Base-by-base conservation (phyloP, 2,888 invertebrate species). In the Hemaris fuciformis region DNA sequence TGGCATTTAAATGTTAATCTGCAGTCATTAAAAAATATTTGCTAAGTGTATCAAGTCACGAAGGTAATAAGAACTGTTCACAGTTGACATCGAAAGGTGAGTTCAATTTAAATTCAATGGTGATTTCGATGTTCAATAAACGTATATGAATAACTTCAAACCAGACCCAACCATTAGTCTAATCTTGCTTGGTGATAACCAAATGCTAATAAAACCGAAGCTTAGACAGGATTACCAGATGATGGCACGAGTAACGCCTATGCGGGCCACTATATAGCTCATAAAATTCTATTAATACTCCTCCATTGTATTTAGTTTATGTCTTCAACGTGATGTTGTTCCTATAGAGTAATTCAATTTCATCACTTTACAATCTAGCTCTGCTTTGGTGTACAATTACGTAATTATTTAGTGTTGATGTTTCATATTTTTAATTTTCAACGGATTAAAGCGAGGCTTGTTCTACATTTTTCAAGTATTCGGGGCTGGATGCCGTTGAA, bases 1-100 rank as follows among this genome's bases (percentile, higher is more conserved):
- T 73, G 77, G 62, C 74, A 78, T 84, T 81, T 79, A 83, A 81
- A 83, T 78, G 81, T 83, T 79, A 80, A 83, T 75, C 60, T 70
- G 48, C 46, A 63, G 64, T 70, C 68, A 72, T 72, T 75, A 68
- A 68, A 64, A 69, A 65, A 53, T 59, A 22, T 48, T 70, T 66
- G 70, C 66, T 68, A 72, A 77, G 67, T 77, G 60, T 53, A 62
- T 60, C 71, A 64, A 69, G 74, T 71, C 70, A 77, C 73, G 74
- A 67, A 57, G 57, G 45, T 34, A n/a, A 15, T 57, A 43, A 45
- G 60, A 56, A 57, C 7, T 20, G 23, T 23, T 38, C 38, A n/a
- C 42, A 53, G 34, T 56, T 59, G 56, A 59, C 22, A 23, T 10
- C 10, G 13, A 13, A 46, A n/a, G 23, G 8, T 53, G 10, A 53